These are phyloP conservation scores for Cephus pygmeus DNA, from an alignment of 2,888 invertebrate genomes.

Conservation along the genomic window DNA sequence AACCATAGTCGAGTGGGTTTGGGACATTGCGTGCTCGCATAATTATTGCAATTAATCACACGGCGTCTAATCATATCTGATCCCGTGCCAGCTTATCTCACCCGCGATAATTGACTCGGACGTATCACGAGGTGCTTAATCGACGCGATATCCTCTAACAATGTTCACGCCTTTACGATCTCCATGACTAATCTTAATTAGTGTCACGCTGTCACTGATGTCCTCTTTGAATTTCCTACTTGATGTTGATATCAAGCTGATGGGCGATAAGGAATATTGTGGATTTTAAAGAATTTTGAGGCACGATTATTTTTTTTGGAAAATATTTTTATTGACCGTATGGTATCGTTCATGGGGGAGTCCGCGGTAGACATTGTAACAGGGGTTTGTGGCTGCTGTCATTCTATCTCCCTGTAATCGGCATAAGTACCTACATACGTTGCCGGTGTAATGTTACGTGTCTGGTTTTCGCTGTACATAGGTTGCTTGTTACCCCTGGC, in stretches of 20 bases:
- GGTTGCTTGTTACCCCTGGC: not conserved
- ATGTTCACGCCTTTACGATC: slow-evolving; percentile 7
- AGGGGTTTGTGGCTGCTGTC: not conserved
- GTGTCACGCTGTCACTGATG: not conserved
- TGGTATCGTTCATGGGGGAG: not conserved
- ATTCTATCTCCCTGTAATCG: not conserved
- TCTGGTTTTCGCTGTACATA: not conserved
- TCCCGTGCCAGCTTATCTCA: slow-evolving; percentile 35
- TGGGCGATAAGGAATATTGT: not conserved
- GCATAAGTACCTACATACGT: not conserved
- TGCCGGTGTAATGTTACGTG: not conserved
- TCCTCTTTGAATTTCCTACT: not conserved
- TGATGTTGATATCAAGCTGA: not conserved
- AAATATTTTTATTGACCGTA: not conserved
- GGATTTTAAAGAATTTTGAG: not conserved
- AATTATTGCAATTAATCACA: slow-evolving; percentile 46
- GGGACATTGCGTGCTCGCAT: slow-evolving; percentile 33
- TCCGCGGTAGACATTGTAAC: not conserved
- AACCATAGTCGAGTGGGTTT: not conserved
- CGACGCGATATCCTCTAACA: slow-evolving; percentile 11
- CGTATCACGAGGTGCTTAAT: slow-evolving; percentile 30
- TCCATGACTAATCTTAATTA: not conserved
- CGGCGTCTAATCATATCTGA: slow-evolving; percentile 35
- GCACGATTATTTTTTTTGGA: not conserved
- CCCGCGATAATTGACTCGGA: slow-evolving; percentile 42